A percentile compares a stretch with the other conserved stretches of the same genome.
Conservation (phyloP, 1,140 invertebrate species). For the Drosophila insularis region DNA sequence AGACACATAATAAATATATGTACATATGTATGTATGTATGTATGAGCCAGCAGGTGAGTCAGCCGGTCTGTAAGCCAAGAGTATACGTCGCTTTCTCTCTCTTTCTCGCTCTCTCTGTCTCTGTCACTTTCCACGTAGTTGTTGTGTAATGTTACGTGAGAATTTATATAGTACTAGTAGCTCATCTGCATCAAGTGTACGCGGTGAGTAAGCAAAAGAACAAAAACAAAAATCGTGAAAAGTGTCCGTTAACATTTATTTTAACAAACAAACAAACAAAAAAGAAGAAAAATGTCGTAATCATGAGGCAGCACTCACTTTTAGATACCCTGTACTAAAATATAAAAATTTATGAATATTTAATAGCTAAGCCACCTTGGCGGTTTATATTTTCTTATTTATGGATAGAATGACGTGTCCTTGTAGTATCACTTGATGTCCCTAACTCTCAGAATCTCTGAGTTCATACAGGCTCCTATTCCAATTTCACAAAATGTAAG, state of each 20-base stretch:
- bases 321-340: not conserved
- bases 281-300: not conserved
- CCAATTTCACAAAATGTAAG: no score
- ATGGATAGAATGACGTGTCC: no score
- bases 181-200: conserved; percentile 51
- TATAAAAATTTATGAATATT: no score
- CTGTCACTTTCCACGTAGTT: not conserved
- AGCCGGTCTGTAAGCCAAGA: not conserved
- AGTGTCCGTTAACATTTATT: conserved; percentile 72
- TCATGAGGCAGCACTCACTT: not conserved
- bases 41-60: not conserved
- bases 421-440: no score
- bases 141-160: not conserved
- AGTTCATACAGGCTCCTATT: no score
- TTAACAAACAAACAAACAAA: conserved; percentile 42
- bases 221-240: conserved; percentile 45
- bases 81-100: no score
- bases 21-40: not conserved
- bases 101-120: no score
- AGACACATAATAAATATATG: not conserved
- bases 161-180: conserved; percentile 21
- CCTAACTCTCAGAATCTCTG: no score
- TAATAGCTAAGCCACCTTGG: no score
- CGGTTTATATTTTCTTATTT: no score
- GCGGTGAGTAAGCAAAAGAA: conserved; percentile 20